Evolutionary conservation across 1,140 invertebrate genomes (phyloP), one percentile per base, ranked within the genome.

Genomic region (Colletes latitarsis): DNA sequence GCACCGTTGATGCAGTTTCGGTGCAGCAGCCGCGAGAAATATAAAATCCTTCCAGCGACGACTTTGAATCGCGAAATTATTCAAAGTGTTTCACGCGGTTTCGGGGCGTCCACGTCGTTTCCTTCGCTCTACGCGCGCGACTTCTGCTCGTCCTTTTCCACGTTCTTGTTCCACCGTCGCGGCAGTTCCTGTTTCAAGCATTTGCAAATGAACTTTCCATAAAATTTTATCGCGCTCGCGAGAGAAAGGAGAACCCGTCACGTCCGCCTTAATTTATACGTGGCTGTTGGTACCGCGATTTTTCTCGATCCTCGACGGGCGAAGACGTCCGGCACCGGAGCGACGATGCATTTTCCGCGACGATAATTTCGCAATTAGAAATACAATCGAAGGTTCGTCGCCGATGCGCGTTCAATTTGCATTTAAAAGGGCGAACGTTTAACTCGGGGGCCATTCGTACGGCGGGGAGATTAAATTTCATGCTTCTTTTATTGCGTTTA

Each of bases 51-150:
- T 83, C 77, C 82, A 79, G 72, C 88, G 89, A 83, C 87, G 90
- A 92, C 89, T 92, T 90, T 88, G 91, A 93, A 93, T 93, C 87
- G 91, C 78, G 70, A 86, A 91, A 93, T 93, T 92, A 93, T 92
- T 93, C 91, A 93, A 93, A 93, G 90, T 90, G 87, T 91, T 91
- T 92, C 91, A 88, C 90, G 86, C 91, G 88, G 89, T 91, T 91
- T 91, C 86, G 85, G 82, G 60, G 43, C 76, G 21, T 60, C 43
- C 41, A 2, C 30, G 53, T 67, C 58, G 41, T 77, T 82, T 75
- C 46, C 39, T 55, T 81, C 64, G 49, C 73, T 72, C 62, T 58
- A 15, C 68, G 43, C 30, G 41, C 52, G 17, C 21, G 46, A 75
- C 62, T 69, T 77, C 82, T 75, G n/a, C 77, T 80, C 55, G 12